phyloP scores from a whole-genome alignment of 1,140 invertebrate genomes.

The Xylocopa sonorina region DNA sequence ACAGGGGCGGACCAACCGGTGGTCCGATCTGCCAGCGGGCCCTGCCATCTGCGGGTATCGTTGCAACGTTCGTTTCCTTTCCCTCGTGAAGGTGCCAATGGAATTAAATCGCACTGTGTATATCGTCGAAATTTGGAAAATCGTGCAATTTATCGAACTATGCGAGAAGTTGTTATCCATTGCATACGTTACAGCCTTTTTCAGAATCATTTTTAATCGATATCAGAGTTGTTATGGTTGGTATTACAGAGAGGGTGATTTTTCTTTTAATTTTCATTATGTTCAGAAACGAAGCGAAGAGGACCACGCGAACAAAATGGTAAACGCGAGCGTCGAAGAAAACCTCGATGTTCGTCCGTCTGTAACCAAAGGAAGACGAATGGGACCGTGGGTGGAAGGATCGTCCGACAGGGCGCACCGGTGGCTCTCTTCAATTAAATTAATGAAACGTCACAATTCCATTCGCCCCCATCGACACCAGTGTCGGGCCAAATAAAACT shows the following conservation, averaged over 20 bases:
- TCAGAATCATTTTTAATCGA: no score
- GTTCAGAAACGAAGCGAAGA: no score
- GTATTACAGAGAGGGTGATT: no score
- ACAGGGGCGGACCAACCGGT: slow-evolving; percentile 55
- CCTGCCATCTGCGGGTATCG: neutral
- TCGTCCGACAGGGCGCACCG: neutral
- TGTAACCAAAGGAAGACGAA: slow-evolving; percentile 22
- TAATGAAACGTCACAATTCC: slow-evolving; percentile 47
- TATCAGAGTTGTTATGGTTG: no score
- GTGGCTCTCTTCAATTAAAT: slow-evolving; percentile 32
- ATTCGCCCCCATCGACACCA: neutral
- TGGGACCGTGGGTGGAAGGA: neutral
- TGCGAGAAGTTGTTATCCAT: no score
- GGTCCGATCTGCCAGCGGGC: slow-evolving; percentile 16
- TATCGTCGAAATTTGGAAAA: no score
- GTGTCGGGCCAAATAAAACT: slow-evolving; percentile 1
- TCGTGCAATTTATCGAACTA: no score
- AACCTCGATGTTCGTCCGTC: neutral
- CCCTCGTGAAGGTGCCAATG: no score
- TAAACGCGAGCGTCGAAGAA: neutral
- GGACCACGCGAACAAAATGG: no score
- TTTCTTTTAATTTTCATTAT: no score
- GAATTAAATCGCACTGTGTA: no score
- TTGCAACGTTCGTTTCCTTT: neutral
- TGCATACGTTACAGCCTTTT: no score